A percentile compares a stretch with the other conserved stretches of the same genome.
phyloP scores from a whole-genome alignment of 2,113 vertebrate genomes.

The Loxodonta africana region DNA sequence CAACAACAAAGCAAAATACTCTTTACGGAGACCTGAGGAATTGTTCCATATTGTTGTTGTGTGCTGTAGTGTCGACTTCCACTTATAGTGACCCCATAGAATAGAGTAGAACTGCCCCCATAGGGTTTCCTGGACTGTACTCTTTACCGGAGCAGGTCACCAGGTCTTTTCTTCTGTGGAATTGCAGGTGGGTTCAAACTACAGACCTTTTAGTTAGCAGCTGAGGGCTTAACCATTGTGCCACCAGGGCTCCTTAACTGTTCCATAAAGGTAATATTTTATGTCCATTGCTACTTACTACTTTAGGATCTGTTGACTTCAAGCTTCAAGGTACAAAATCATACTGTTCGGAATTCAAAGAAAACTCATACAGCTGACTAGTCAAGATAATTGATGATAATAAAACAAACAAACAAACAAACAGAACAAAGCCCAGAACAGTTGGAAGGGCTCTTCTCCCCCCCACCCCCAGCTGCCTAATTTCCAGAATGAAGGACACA shows the following conservation, averaged over 20 bases:
- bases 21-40: not conserved
- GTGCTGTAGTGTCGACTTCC: too few species aligned
- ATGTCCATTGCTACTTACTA: not conserved
- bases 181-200: too few species aligned
- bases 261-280: not conserved
- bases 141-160: too few species aligned
- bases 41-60: not conserved
- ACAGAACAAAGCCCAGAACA: not conserved
- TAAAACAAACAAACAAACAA: constrained; percentile 58
- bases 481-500: constrained; percentile 43
- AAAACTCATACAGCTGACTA: not conserved
- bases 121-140: too few species aligned
- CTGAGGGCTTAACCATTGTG: too few species aligned
- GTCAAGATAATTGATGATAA: constrained; percentile 71
- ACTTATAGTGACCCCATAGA: too few species aligned
- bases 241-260: not conserved
- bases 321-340: not conserved
- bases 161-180: too few species aligned
- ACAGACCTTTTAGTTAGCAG: too few species aligned
- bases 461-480: not conserved
- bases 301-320: not conserved
- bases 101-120: too few species aligned
- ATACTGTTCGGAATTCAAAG: not conserved
- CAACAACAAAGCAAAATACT: not conserved
- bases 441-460: constrained; percentile 57